phyloP scores from a whole-genome alignment of 2,113 vertebrate species.

The Ornithorhynchus anatinus region DNA sequence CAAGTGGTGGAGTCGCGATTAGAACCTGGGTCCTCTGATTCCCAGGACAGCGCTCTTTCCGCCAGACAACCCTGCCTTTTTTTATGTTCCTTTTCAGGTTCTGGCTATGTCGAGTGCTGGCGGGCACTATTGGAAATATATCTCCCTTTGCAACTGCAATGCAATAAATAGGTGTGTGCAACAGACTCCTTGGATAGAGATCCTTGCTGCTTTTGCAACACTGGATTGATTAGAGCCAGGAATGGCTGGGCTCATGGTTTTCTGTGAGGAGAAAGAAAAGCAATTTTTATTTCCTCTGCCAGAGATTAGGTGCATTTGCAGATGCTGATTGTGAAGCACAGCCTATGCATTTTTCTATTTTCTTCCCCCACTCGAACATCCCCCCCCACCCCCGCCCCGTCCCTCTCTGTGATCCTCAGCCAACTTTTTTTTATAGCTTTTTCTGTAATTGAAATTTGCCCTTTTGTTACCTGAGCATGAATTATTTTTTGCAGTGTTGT shows the following conservation, averaged over 20 bases:
- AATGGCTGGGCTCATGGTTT: constrained; percentile 15
- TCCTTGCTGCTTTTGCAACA: neutral
- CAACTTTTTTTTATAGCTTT: constrained; percentile 51
- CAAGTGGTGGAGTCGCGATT: no score
- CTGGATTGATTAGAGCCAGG: neutral
- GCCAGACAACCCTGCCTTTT: no score
- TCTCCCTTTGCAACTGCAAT: neutral
- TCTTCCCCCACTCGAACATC: no score
- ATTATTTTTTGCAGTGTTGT: constrained; percentile 72
- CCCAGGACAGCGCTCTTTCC: no score
- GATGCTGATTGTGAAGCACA: constrained; percentile 55
- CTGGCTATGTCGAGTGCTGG: no score
- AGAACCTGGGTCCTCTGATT: no score
- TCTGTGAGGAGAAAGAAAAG: constrained; percentile 9
- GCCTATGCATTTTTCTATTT: neutral
- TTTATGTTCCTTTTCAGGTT: no score
- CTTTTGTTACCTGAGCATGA: constrained; percentile 72
- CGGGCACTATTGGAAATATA: no score
- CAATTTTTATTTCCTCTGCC: constrained; percentile 7
- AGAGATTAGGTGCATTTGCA: constrained; percentile 43
- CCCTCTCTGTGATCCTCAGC: constrained; percentile 33
- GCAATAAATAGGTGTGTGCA: neutral
- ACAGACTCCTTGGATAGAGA: neutral
- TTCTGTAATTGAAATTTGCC: constrained; percentile 72
- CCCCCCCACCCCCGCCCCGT: no score